These are phyloP conservation scores for Stictocephala bisonia DNA, from an alignment of 2,888 invertebrate species.

Conservation along the genomic window DNA sequence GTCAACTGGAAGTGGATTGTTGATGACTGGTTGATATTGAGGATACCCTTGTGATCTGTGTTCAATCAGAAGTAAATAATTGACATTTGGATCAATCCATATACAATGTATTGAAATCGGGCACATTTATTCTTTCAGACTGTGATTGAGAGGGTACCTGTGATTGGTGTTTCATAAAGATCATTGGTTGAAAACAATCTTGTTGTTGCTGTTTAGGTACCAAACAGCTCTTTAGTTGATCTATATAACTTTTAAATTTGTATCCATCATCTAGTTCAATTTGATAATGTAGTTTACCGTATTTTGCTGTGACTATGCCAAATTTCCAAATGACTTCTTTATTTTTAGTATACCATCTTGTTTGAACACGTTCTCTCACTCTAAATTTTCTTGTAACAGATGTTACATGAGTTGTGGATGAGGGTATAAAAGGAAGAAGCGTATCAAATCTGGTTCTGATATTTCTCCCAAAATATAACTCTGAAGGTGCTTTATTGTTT, in stretches of 20 bases:
- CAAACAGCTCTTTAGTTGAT: no score
- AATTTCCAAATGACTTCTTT: not conserved
- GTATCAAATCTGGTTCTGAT: constrained; percentile 40
- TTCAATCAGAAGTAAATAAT: no score
- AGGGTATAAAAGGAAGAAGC: not conserved
- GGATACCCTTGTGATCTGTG: no score
- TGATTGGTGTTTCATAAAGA: no score
- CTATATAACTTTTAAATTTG: constrained; percentile 11
- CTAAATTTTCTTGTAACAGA: constrained; percentile 5
- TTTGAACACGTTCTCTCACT: constrained; percentile 23
- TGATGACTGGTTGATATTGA: no score
- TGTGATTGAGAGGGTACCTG: no score
- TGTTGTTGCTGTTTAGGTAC: no score
- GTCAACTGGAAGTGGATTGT: no score
- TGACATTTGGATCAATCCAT: no score
- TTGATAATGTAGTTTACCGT: constrained; percentile 37
- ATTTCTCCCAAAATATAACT: constrained; percentile 46
- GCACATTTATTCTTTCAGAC: no score
- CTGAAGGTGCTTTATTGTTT: constrained; percentile 33
- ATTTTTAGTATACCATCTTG: constrained; percentile 1
- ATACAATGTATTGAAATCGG: no score
- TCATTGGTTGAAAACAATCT: no score
- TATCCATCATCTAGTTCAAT: constrained; percentile 35
- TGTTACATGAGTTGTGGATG: not conserved
- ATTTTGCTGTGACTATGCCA: constrained; percentile 12